Evolutionary conservation across 2,797 vertebrate species (phyloP).

Genomic region (Pteronotus mesoamericanus): DNA sequence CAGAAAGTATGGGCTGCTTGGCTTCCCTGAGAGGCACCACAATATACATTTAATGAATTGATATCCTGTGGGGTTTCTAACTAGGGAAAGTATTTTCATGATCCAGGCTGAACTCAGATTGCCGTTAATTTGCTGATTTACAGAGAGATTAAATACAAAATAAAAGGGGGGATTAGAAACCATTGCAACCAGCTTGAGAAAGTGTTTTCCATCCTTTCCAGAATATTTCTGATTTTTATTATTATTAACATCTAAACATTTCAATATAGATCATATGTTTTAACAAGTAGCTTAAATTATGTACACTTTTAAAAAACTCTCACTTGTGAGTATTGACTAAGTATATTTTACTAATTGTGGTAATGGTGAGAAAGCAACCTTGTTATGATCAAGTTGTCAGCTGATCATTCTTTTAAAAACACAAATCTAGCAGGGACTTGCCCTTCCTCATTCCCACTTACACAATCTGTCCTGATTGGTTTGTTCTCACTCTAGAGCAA

Average conservation of each 20-base stretch:
- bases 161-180: not conserved
- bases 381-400: slow-evolving; percentile 64
- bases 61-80: not conserved
- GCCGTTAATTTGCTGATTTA: slow-evolving; percentile 51
- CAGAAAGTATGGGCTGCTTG: not conserved
- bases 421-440: not conserved
- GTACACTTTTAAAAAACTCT: slow-evolving; percentile 56
- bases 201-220: slow-evolving; percentile 58
- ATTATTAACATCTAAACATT: slow-evolving; percentile 57
- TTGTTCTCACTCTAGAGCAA: not conserved
- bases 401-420: slow-evolving; percentile 49
- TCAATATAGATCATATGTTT: slow-evolving; percentile 44
- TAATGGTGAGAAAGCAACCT: slow-evolving; percentile 26
- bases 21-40: not conserved
- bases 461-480: not conserved
- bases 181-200: slow-evolving; percentile 40
- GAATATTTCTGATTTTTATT: slow-evolving; percentile 60
- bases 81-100: not conserved
- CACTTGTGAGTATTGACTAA: not conserved
- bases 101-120: slow-evolving; percentile 36
- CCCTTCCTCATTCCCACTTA: not conserved
- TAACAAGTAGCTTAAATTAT: slow-evolving; percentile 69
- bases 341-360: slow-evolving; percentile 18
- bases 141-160: slow-evolving; percentile 17
- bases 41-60: slow-evolving; percentile 27